A percentile compares a stretch with the other conserved stretches of the same genome.
Conservation (phyloP, 2,113 vertebrate species). For the Tachysurus fulvidraco region DNA sequence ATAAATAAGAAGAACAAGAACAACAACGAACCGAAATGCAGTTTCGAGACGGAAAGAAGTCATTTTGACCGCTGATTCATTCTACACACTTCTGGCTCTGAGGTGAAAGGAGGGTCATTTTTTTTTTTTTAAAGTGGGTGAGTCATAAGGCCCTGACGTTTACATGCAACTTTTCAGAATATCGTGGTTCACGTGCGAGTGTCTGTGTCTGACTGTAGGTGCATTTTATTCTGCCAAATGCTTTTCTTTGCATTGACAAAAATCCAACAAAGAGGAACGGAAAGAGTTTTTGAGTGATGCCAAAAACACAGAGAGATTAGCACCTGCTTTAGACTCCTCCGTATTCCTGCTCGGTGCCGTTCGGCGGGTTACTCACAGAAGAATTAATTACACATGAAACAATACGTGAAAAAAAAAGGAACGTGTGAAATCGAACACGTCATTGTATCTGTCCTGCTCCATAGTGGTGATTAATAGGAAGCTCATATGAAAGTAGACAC, state of each 20-base stretch:
- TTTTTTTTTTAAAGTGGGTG: neutral
- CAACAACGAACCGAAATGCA: neutral
- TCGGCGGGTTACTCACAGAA: no score
- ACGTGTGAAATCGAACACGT: no score
- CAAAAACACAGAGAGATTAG: slow-evolving; percentile 1
- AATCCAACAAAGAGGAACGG: neutral
- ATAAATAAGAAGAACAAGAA: neutral
- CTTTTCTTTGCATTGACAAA: neutral
- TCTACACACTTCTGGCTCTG: slow-evolving; percentile 1
- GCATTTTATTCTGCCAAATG: neutral
- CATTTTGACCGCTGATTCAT: neutral
- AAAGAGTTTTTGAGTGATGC: slow-evolving; percentile 2
- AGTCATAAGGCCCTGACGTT: slow-evolving; percentile 38
- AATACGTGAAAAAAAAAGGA: no score
- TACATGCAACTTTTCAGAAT: slow-evolving; percentile 23
- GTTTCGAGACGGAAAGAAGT: slow-evolving; percentile 21
- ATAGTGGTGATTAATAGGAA: no score
- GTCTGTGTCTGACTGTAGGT: slow-evolving; percentile 21
- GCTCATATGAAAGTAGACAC: no score
- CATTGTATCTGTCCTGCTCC: neutral
- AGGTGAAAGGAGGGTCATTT: slow-evolving; percentile 32
- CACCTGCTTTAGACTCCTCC: slow-evolving; percentile 15
- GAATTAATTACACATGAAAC: no score
- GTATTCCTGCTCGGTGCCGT: slow-evolving; percentile 25
- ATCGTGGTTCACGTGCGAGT: slow-evolving; percentile 17